phyloP scores from a whole-genome alignment of 2,113 vertebrate genomes.

The Myiozetetes cayanensis region DNA sequence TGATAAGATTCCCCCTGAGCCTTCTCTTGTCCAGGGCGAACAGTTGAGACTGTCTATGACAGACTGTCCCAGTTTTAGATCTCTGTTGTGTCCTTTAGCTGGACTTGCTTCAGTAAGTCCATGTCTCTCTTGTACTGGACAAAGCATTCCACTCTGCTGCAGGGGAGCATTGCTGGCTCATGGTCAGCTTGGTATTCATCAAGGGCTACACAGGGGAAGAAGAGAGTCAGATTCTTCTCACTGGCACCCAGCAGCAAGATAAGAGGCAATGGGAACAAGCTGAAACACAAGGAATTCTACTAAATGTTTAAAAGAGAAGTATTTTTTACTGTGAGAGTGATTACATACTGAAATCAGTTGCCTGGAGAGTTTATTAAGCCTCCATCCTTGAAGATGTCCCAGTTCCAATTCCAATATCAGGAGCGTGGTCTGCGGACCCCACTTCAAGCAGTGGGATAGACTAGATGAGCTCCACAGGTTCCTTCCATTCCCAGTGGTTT shows the following conservation, averaged over 20 bases:
- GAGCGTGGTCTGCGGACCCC: neutral
- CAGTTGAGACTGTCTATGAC: neutral
- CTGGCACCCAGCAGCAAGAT: neutral
- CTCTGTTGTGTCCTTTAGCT: neutral
- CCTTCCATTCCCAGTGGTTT: neutral
- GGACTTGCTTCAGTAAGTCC: neutral
- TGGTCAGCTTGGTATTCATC: neutral
- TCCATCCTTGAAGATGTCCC: neutral
- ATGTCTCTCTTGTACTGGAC: neutral
- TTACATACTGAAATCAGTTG: neutral
- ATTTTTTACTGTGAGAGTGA: neutral
- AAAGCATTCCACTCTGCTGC: neutral
- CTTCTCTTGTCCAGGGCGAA: neutral
- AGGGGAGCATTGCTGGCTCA: neutral
- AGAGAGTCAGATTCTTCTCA: neutral
- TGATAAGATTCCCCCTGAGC: neutral
- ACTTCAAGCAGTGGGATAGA: neutral
- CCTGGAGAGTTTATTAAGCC: neutral
- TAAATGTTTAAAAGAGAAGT: neutral
- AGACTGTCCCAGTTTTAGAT: neutral
- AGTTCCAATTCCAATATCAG: neutral
- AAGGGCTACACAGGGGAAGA: neutral
- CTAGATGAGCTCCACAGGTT: neutral
- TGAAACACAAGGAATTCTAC: neutral
- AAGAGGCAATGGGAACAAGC: neutral